These are phyloP conservation scores for Caenorhabditis latens DNA, from an alignment of 1,140 invertebrate species.

Conservation along the genomic window DNA sequence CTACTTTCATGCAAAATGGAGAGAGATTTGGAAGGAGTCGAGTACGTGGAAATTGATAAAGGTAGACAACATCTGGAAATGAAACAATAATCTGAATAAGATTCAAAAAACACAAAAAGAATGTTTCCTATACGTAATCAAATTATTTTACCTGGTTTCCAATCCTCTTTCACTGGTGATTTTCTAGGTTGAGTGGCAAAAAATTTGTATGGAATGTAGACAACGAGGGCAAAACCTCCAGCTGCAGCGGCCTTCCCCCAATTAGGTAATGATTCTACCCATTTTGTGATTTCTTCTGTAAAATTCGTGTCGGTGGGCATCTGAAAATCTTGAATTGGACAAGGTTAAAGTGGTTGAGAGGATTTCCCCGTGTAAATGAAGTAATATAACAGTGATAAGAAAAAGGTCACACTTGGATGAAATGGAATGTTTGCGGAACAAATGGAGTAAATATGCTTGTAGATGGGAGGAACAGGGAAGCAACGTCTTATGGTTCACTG, in stretches of 20 bases:
- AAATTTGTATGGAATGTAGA: constrained; percentile 65
- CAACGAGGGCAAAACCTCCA: constrained; percentile 57
- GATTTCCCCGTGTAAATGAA: too few species aligned
- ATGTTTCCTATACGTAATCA: background rate
- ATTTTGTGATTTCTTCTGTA: constrained; percentile 57
- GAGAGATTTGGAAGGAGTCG: constrained; percentile 88
- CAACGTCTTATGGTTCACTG: background rate
- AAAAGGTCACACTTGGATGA: constrained; percentile 30
- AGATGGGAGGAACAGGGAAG: background rate
- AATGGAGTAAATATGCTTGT: constrained; percentile 2
- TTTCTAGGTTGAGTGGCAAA: constrained; percentile 12
- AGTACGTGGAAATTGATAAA: constrained; percentile 89
- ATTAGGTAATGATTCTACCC: constrained; percentile 59
- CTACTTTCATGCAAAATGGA: constrained; percentile 93
- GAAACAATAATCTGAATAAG: background rate
- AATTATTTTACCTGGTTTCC: constrained; percentile 58
- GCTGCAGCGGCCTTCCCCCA: constrained; percentile 65
- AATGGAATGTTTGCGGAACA: constrained; percentile 15
- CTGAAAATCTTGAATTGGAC: background rate
- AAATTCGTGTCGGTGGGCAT: constrained; percentile 21
- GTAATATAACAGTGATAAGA: constrained; percentile 20
- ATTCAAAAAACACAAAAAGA: too few species aligned
- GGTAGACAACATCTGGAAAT: constrained; percentile 81
- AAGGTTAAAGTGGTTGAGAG: too few species aligned
- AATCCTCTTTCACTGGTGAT: constrained; percentile 62